Base-by-base conservation (phyloP, 2,888 invertebrate genomes). In the Orthosia incerta region DNA sequence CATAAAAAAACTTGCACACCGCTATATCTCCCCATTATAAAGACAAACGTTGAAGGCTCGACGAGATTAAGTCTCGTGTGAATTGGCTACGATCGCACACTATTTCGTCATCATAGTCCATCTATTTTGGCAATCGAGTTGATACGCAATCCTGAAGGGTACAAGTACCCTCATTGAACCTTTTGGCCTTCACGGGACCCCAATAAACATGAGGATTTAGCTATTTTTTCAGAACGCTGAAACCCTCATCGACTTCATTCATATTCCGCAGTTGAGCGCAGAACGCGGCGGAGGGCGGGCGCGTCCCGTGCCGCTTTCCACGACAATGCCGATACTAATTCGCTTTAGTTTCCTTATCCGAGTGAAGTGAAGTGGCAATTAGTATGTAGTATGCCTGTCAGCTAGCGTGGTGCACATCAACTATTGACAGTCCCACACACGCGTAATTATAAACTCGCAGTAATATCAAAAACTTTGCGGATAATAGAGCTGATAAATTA, bases 191-290 rank as follows among this genome's bases (percentile, higher is more conserved):
- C 76, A 75, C 78, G 63, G 70, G 77, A 84, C 85, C 80, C 76
- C 76, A 85, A 84, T 85, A 78, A 85, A 82, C 79, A 86, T 84
- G 81, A 87, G 83, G 85, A 86, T 86, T 88, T 83, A 84, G 82
- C 76, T 74, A 50, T 74, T 83, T 87, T 89, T 89, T 89, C 87
- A 90, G 88, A 88, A 91, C 86, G 87, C 86, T 86, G 90, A 89
- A 92, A 91, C 88, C 89, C 89, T 92, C 90, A 88, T 90, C 88
- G 86, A 81, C 80, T 90, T 88, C 89, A 90, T 90, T 90, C 89
- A 90, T 89, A 85, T 89, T 88, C 88, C 92, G 92, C 94, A 96
- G 95, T 96, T 85, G 90, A 92, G 92, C 94, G 94, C 90, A 87
- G 91, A 91, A 82, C 94, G 93, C 94, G 91, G 88, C 74, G 86